Evolutionary conservation across 2,113 vertebrate genomes (phyloP).

Genomic region (Hydrochoerus hydrochaeris): DNA sequence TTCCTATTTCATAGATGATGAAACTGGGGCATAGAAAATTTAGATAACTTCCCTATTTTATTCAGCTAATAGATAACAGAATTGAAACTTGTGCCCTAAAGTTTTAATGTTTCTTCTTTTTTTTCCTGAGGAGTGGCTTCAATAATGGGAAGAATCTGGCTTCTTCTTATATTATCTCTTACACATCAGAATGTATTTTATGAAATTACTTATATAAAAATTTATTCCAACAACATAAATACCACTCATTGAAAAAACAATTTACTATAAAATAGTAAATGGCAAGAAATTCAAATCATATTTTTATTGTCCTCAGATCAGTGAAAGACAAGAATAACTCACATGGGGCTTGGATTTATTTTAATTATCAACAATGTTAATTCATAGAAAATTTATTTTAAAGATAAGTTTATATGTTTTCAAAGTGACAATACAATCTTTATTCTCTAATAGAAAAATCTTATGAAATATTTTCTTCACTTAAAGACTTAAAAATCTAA

Average conservation of each 20-base stretch:
- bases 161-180: conserved; percentile 34
- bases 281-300: background rate
- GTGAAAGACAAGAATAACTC: background rate
- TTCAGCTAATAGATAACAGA: background rate
- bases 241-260: background rate
- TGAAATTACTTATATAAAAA: conserved; percentile 2
- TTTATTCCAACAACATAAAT: background rate
- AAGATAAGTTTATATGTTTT: conserved; percentile 25
- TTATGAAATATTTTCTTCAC: conserved; percentile 70
- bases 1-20: background rate
- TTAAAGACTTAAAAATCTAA: conserved; percentile 87
- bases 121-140: background rate
- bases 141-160: background rate
- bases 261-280: background rate
- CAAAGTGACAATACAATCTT: background rate
- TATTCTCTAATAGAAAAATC: conserved; percentile 58
- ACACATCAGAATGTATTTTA: background rate
- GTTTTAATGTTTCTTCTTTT: background rate
- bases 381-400: conserved; percentile 15
- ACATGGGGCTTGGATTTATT: background rate
- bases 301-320: background rate
- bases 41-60: background rate
- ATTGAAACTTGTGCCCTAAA: background rate
- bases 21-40: background rate
- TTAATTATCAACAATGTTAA: background rate